phyloP scores from a whole-genome alignment of 1,140 invertebrate genomes.

The Eriocheir sinensis region DNA sequence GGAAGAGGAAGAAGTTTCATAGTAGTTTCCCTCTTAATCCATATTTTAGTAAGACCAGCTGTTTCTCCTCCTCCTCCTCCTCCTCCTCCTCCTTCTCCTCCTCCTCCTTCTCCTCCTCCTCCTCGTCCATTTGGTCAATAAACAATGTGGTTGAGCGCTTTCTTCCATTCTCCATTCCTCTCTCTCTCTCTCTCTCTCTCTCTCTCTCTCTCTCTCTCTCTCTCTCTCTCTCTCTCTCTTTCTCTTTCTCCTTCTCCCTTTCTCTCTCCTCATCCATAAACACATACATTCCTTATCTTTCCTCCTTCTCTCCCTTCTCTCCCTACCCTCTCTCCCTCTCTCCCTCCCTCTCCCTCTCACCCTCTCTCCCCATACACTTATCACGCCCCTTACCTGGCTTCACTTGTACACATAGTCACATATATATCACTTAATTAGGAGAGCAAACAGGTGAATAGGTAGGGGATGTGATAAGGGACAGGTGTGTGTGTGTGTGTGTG shows the following conservation, averaged over 20 bases:
- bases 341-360: background rate
- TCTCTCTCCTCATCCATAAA: background rate
- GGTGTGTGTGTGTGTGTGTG: no score
- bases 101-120: background rate
- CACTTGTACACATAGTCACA: background rate
- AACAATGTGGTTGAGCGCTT: slow-evolving; percentile 16
- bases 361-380: background rate
- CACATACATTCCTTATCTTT: no score
- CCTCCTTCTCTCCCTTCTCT: no score
- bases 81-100: background rate
- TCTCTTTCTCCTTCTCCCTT: background rate
- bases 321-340: no score
- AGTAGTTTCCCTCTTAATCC: background rate
- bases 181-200: background rate
- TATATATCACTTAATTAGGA: no score
- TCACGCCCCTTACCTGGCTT: background rate
- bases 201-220: background rate
- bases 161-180: background rate
- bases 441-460: no score
- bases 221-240: background rate
- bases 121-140: background rate
- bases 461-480: no score
- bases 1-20: background rate
- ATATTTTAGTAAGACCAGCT: background rate
- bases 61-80: background rate